Conservation (phyloP, 2,888 invertebrate species). For the Heteromurus nitidus region DNA sequence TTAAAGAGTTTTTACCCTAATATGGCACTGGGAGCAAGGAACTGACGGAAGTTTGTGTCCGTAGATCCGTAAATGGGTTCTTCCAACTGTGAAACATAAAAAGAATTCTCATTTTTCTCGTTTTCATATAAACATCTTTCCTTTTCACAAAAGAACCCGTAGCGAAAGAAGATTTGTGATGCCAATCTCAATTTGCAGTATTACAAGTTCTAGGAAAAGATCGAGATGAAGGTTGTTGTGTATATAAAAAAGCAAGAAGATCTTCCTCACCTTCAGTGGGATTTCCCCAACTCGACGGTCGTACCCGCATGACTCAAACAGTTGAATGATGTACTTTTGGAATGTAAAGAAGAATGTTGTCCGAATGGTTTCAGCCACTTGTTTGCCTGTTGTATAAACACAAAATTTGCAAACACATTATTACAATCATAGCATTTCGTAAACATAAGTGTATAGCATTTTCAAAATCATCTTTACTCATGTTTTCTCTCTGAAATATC, state of each 20-base stretch:
- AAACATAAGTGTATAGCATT: background rate
- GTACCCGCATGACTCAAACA: conserved; percentile 84
- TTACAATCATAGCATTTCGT: background rate
- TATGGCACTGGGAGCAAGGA: conserved; percentile 96
- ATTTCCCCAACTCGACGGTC: conserved; percentile 86
- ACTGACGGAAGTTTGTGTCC: conserved; percentile 79
- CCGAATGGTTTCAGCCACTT: conserved; percentile 92
- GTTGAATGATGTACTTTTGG: conserved; percentile 86
- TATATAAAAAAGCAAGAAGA: background rate
- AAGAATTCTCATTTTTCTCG: no score
- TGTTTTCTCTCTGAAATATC: background rate
- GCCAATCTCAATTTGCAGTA: no score
- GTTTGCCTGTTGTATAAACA: conserved; percentile 76
- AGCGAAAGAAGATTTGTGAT: background rate
- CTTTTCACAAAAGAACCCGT: background rate
- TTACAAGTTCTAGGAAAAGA: no score
- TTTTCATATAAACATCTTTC: no score
- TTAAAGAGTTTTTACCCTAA: conserved; percentile 65
- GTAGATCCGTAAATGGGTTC: conserved; percentile 65
- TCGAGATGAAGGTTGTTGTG: no score
- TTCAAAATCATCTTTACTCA: background rate
- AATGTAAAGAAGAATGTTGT: conserved; percentile 90
- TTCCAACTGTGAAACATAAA: conserved; percentile 54
- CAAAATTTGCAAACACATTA: no score
- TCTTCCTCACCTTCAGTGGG: conserved; percentile 61